A percentile compares a stretch with the other conserved stretches of the same genome.
Evolutionary conservation across 2,888 invertebrate genomes (phyloP).

Genomic region (Kuschelorhynchus macadamiae): DNA sequence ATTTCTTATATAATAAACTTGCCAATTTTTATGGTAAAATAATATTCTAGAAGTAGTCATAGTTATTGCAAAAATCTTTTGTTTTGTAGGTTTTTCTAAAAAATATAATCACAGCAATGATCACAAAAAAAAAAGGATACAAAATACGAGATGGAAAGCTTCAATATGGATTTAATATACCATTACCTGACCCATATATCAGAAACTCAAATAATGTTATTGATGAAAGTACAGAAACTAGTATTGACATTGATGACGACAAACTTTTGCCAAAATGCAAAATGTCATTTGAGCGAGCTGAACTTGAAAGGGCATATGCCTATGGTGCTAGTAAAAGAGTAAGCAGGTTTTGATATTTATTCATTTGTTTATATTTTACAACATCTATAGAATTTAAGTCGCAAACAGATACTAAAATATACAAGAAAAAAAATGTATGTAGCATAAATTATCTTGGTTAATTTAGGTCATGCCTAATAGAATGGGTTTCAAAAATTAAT

Average conservation of each 20-base stretch:
- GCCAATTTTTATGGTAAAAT: no score
- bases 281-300: slow-evolving; percentile 80
- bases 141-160: slow-evolving; percentile 81
- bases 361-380: slow-evolving; percentile 42
- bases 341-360: slow-evolving; percentile 2
- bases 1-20: no score
- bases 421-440: no score
- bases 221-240: slow-evolving; percentile 74
- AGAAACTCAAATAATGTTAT: slow-evolving; percentile 79
- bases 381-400: no score
- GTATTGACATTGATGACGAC: slow-evolving; percentile 72
- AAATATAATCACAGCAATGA: slow-evolving; percentile 83
- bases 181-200: slow-evolving; percentile 85
- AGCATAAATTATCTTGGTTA: no score
- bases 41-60: no score
- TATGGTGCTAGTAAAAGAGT: slow-evolving; percentile 75
- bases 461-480: no score
- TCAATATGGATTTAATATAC: slow-evolving; percentile 84
- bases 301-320: slow-evolving; percentile 82
- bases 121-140: slow-evolving; percentile 87
- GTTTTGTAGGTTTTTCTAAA: slow-evolving; percentile 75
- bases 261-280: slow-evolving; percentile 78
- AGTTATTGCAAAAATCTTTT: no score
- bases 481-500: no score
- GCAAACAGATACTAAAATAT: no score